Evolutionary conservation across 2,797 vertebrate genomes (phyloP).

Genomic region (Pseudochaenichthys georgianus): DNA sequence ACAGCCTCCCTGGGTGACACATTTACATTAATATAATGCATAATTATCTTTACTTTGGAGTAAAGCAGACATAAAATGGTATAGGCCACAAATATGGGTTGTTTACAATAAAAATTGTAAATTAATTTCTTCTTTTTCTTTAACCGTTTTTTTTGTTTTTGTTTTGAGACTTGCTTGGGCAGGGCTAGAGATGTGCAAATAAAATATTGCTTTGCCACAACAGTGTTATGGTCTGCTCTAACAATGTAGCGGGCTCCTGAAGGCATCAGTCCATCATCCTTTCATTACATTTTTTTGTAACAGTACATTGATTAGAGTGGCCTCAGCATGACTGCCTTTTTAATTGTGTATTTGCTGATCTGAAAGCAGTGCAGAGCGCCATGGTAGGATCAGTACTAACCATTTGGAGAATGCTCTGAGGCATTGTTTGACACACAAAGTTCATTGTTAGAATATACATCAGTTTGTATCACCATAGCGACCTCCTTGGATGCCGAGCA

Average conservation of each 20-base stretch:
- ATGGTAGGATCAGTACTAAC: conserved; percentile 63
- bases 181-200: conserved; percentile 60
- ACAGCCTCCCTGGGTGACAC: conserved; percentile 36
- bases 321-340: conserved; percentile 78
- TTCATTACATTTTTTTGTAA: conserved; percentile 79
- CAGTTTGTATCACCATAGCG: conserved; percentile 81
- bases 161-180: conserved; percentile 31
- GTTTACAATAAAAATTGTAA: conserved; percentile 54
- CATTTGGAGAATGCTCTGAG: conserved; percentile 75
- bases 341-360: conserved; percentile 81
- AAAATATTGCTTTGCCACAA: conserved; percentile 72
- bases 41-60: conserved; percentile 42
- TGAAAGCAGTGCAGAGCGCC: conserved; percentile 61
- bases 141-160: conserved; percentile 19
- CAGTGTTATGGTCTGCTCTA: conserved; percentile 60
- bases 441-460: conserved; percentile 84
- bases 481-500: conserved; percentile 82
- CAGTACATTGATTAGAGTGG: conserved; percentile 78
- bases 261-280: conserved; percentile 79
- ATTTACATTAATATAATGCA: conserved; percentile 44
- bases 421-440: conserved; percentile 76
- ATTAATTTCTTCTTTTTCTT: conserved; percentile 25
- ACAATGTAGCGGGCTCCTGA: conserved; percentile 71
- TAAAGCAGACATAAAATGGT: conserved; percentile 37
- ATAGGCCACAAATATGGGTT: conserved; percentile 44